Evolutionary conservation across 2,797 vertebrate species (phyloP), one percentile per base, ranked within the genome.

Genomic region (Dallia pectoralis): DNA sequence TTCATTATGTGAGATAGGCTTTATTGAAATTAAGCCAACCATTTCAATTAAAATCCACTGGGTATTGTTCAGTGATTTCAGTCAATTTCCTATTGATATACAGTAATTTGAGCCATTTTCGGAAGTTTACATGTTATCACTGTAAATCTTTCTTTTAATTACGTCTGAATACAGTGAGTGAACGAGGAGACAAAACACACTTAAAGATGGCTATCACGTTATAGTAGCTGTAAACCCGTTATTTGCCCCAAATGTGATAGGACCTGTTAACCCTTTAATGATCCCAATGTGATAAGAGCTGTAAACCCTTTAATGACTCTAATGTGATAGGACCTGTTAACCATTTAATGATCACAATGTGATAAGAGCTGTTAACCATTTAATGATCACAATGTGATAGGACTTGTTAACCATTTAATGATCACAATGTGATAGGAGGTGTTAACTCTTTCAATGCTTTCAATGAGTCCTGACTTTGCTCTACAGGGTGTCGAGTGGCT

Each of bases 141-240:
- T 53, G 48, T 48, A 9, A 27, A 49, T 44, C 16, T 47, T 19
- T 11, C 18, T 16, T 18, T 19, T 3, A 59, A 70, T 74, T 49
- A 78, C 77, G 68, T 71, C 63, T 66, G 69, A 69, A 70, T 64
- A 6, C 81, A 77, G 67, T 74, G 74, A 79, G 59, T 25, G 53
- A n/a, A 51, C 48, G 25, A 61, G 56, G 25, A 25, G 59, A 62
- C 53, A 56, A 27, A 62, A 30, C 27, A 30, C 25, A 62, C 27
- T 62, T n/a, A 53, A 7, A 4, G 16, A 62, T 53, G 6, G 3
- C 49, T 18, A 14, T n/a, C 9, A 5, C 4, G 49, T 18, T 14
- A n/a, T 18, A n/a, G 49, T 4, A 5, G 40, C 40, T 3, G 40
- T 44, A 18, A 18, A 53, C 49, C 49, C 49, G 4, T n/a, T 4